Conservation (phyloP, 2,888 invertebrate genomes). For the Lordiphosa fenestrarum region DNA sequence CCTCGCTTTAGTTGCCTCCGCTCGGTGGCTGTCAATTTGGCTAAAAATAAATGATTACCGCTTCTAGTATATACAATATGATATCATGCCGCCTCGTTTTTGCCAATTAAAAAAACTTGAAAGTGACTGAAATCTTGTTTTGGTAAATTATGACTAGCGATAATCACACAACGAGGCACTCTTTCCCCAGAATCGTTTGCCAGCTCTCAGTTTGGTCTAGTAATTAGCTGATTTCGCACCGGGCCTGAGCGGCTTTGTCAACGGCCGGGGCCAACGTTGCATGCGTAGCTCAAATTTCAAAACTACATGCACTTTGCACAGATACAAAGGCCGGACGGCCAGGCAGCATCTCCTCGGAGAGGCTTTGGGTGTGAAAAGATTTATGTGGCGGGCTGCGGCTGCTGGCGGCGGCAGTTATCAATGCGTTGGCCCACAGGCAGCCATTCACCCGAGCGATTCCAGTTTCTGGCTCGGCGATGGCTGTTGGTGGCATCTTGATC, state of each 20-base stretch:
- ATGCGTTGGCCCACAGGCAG: slow-evolving; percentile 66
- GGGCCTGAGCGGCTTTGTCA: slow-evolving; percentile 1
- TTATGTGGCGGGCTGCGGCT: slow-evolving; percentile 61
- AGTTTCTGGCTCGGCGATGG: slow-evolving; percentile 50
- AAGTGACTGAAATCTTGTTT: slow-evolving; percentile 29
- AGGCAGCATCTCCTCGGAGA: slow-evolving; percentile 4
- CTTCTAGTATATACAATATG: slow-evolving; percentile 63
- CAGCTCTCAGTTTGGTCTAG: slow-evolving; percentile 62
- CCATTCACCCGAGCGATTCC: slow-evolving; percentile 69
- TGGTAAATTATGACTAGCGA: slow-evolving; percentile 66
- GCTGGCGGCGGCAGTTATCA: slow-evolving; percentile 52
- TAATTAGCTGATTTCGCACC: slow-evolving; percentile 49
- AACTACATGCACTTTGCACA: slow-evolving; percentile 72
- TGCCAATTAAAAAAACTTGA: slow-evolving; percentile 65
- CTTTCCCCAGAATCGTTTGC: slow-evolving; percentile 38
- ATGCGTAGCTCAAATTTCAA: slow-evolving; percentile 74
- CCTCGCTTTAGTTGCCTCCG: slow-evolving; percentile 32
- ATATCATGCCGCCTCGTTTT: slow-evolving; percentile 64
- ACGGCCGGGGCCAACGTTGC: slow-evolving; percentile 41
- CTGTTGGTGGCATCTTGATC: slow-evolving; percentile 52
- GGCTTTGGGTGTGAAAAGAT: slow-evolving; percentile 69
- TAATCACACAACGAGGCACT: slow-evolving; percentile 55
- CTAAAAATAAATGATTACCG: slow-evolving; percentile 72
- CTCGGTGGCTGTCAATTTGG: slow-evolving; percentile 58
- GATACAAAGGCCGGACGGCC: slow-evolving; percentile 41